phyloP scores from a whole-genome alignment of 2,797 vertebrate genomes.

The Falco novaeseelandiae region DNA sequence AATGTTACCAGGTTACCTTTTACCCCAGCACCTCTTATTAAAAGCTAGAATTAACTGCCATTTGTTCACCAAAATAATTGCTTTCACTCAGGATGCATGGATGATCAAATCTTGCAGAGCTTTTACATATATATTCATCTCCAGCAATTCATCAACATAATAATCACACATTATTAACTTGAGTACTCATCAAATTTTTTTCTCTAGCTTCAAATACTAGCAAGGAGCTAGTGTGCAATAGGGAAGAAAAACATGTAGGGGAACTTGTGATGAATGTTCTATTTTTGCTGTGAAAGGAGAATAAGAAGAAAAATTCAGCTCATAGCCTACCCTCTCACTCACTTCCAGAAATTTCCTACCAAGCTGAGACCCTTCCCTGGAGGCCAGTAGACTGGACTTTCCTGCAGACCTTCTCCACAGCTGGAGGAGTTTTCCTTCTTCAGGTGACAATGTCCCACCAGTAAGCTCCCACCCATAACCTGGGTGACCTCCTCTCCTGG shows the following conservation, averaged over 20 bases:
- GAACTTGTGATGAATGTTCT: conserved; percentile 47
- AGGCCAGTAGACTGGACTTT: neutral
- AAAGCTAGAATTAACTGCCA: neutral
- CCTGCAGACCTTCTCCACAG: neutral
- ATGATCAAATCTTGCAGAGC: conserved; percentile 49
- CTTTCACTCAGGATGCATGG: conserved; percentile 36
- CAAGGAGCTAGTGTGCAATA: conserved; percentile 16
- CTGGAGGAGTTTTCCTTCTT: neutral
- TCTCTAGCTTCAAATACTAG: conserved; percentile 24
- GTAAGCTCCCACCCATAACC: neutral
- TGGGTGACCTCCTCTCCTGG: neutral
- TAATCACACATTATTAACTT: conserved; percentile 62
- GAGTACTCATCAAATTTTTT: conserved; percentile 51
- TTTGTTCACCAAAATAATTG: conserved; percentile 38
- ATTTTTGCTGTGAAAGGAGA: conserved; percentile 38
- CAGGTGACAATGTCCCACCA: neutral
- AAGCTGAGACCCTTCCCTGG: neutral
- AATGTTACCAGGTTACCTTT: neutral
- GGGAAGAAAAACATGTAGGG: conserved; percentile 35
- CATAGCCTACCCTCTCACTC: neutral
- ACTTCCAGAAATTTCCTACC: neutral
- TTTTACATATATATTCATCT: conserved; percentile 55
- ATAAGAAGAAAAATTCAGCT: neutral
- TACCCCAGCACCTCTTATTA: neutral
- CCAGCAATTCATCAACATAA: conserved; percentile 62